phyloP scores from a whole-genome alignment of 2,888 invertebrate species.

The Agrotis puta region DNA sequence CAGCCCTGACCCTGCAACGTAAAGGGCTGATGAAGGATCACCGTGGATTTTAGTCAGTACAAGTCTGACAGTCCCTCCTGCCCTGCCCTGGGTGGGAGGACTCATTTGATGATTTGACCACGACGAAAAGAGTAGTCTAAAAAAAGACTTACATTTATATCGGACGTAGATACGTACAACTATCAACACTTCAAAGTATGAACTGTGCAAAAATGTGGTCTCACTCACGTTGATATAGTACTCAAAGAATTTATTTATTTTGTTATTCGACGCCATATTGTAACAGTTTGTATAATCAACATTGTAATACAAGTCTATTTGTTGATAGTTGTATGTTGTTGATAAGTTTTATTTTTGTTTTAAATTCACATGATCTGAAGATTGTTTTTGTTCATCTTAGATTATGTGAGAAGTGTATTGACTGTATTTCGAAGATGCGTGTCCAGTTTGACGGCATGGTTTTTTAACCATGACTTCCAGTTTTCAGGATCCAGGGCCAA shows the following conservation, averaged over 20 bases:
- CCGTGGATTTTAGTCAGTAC: too few species aligned
- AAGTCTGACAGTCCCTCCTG: too few species aligned
- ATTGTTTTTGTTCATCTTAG: conserved; percentile 4
- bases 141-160: background rate
- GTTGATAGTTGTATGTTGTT: background rate
- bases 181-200: background rate
- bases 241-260: conserved; percentile 17
- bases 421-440: background rate
- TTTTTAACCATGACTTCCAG: too few species aligned
- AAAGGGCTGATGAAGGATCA: too few species aligned
- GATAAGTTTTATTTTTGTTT: conserved; percentile 14
- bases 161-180: background rate
- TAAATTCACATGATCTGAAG: background rate
- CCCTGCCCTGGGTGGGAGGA: too few species aligned
- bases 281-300: background rate
- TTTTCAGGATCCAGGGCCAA: too few species aligned
- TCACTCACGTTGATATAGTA: background rate
- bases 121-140: too few species aligned
- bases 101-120: too few species aligned
- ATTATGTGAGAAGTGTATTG: background rate
- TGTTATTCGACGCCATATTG: background rate
- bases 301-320: background rate
- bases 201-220: background rate
- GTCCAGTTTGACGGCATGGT: background rate
- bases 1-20: too few species aligned